phyloP scores from a whole-genome alignment of 2,888 invertebrate genomes.

The Synanthedon andrenaeformis region DNA sequence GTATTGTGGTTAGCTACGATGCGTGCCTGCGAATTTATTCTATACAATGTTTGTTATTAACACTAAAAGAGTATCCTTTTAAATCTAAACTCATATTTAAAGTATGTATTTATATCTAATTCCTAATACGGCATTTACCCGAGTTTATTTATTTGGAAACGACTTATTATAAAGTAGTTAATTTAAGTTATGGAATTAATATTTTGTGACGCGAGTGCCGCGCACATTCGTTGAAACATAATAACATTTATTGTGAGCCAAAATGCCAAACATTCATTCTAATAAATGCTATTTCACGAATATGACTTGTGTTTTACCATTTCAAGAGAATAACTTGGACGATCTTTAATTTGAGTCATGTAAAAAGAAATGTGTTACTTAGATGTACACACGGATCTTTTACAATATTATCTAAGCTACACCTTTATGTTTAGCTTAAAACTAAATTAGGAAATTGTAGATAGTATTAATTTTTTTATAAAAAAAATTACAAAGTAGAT shows the following conservation, averaged over 20 bases:
- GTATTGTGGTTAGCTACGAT: constrained; percentile 5
- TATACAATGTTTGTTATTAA: constrained; percentile 24
- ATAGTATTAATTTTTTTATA: too few species aligned
- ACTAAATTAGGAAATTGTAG: too few species aligned
- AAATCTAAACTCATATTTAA: constrained; percentile 21
- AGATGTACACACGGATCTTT: too few species aligned
- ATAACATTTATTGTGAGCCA: constrained; percentile 24
- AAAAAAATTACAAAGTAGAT: too few species aligned
- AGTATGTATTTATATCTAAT: constrained; percentile 39
- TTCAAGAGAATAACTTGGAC: background rate
- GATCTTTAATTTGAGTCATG: too few species aligned
- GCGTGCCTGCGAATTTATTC: constrained; percentile 42
- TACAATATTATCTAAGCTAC: too few species aligned
- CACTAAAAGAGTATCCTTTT: constrained; percentile 31
- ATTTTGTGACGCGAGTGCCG: constrained; percentile 8
- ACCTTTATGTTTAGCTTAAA: too few species aligned
- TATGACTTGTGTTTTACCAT: constrained; percentile 18
- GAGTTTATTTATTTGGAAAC: constrained; percentile 58
- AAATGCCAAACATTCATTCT: constrained; percentile 50
- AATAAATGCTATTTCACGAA: constrained; percentile 11
- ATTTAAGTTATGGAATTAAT: constrained; percentile 45
- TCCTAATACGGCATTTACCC: constrained; percentile 69
- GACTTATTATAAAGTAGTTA: constrained; percentile 48
- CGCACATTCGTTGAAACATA: constrained; percentile 20
- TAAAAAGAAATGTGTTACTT: too few species aligned